Conservation (phyloP, 2,888 invertebrate species). For the Congeria kusceri region DNA sequence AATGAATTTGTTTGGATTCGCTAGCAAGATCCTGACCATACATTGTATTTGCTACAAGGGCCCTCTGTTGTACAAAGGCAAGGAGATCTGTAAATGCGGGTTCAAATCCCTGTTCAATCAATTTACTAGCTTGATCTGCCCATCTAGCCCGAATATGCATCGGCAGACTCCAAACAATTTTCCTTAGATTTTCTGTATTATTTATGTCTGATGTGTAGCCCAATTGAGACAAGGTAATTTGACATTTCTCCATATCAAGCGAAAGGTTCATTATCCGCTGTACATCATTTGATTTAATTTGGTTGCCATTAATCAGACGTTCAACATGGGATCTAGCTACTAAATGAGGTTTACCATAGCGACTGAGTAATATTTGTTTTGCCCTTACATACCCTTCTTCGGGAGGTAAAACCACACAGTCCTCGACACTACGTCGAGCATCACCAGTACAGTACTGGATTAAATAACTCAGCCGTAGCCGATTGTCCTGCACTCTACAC, state of each 20-base stretch:
- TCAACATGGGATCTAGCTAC: constrained; percentile 23
- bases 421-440: constrained; percentile 15
- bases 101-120: background rate
- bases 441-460: constrained; percentile 24
- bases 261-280: constrained; percentile 21
- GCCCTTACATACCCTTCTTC: constrained; percentile 16
- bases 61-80: too few species aligned
- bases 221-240: constrained; percentile 5
- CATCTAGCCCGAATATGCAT: constrained; percentile 1
- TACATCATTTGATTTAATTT: constrained; percentile 13
- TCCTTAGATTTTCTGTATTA: background rate
- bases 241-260: constrained; percentile 21
- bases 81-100: background rate
- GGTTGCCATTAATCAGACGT: constrained; percentile 7
- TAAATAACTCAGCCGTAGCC: constrained; percentile 21
- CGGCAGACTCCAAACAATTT: background rate
- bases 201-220: background rate
- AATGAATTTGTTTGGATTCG: background rate
- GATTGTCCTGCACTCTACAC: constrained; percentile 7
- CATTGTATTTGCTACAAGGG: too few species aligned
- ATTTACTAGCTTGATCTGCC: background rate
- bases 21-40: background rate
- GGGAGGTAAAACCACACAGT: constrained; percentile 18
- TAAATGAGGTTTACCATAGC: constrained; percentile 28
- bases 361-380: constrained; percentile 4